These are phyloP conservation scores for Globicephala melas DNA, from an alignment of 2,113 vertebrate genomes.

Conservation along the genomic window DNA sequence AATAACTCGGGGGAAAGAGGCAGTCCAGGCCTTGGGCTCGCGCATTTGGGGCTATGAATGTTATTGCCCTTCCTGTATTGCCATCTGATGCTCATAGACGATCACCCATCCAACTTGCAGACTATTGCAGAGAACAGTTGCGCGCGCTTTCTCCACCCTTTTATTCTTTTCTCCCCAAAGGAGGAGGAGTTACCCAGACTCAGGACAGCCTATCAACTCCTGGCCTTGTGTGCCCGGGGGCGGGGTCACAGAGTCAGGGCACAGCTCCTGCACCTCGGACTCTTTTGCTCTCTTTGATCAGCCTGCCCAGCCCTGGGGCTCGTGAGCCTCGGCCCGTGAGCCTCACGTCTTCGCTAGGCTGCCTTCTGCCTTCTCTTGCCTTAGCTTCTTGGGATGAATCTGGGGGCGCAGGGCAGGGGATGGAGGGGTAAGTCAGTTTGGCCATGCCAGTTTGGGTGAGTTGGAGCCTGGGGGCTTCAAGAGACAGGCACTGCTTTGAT, in stretches of 20 bases:
- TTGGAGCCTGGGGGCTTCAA: not conserved
- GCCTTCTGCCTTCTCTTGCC: not conserved
- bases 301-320: not conserved
- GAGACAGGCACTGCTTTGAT: not conserved
- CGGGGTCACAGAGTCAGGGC: not conserved
- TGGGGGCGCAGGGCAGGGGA: not conserved
- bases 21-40: not conserved
- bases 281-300: not conserved
- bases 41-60: not conserved
- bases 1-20: not conserved
- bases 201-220: too few relatives aligned
- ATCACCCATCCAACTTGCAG: not conserved
- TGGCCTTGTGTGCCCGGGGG: not conserved
- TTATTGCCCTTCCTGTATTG: not conserved
- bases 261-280: rapidly evolving
- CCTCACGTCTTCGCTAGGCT: not conserved
- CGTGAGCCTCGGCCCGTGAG: not conserved
- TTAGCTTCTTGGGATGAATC: not conserved
- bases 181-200: too few relatives aligned
- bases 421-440: not conserved
- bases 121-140: not conserved
- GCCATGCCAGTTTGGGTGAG: not conserved
- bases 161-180: too few relatives aligned
- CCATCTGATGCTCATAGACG: not conserved
- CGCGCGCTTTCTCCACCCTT: not conserved